Evolutionary conservation across 2,113 vertebrate species (phyloP).

Genomic region (Paratilapia polleni): DNA sequence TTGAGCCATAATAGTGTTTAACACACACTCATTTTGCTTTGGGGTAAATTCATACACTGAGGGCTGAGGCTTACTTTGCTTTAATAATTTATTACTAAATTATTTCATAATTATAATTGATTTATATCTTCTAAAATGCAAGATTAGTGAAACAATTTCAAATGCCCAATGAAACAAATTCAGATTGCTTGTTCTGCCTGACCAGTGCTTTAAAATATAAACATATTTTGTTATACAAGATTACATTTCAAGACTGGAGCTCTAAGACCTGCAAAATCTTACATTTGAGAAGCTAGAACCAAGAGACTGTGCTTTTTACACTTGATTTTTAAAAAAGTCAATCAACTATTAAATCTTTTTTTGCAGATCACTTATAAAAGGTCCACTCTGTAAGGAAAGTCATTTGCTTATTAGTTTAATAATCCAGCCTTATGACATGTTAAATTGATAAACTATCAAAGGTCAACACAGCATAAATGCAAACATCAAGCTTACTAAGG

Average conservation of each 20-base stretch:
- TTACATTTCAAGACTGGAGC: too few species aligned
- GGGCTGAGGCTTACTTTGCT: too few species aligned
- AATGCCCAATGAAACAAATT: too few species aligned
- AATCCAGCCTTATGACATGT: not conserved
- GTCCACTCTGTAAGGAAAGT: not conserved
- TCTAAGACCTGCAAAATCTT: not conserved
- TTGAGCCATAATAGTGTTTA: too few species aligned
- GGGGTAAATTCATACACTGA: not conserved
- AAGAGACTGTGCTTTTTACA: accelerated
- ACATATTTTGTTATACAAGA: too few species aligned
- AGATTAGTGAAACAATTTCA: too few species aligned
- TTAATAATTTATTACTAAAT: not conserved
- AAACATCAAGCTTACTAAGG: constrained; percentile 7
- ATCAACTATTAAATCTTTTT: too few species aligned
- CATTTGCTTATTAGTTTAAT: not conserved
- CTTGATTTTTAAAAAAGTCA: not conserved
- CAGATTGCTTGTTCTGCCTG: too few species aligned
- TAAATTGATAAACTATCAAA: constrained; percentile 1
- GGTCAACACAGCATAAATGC: not conserved
- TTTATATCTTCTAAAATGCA: too few species aligned
- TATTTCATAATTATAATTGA: too few species aligned
- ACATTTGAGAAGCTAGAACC: not conserved
- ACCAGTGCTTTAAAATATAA: too few species aligned
- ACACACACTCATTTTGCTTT: not conserved
- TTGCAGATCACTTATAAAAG: not conserved